phyloP scores from a whole-genome alignment of 2,888 invertebrate species.

The Sesamia inferens region DNA sequence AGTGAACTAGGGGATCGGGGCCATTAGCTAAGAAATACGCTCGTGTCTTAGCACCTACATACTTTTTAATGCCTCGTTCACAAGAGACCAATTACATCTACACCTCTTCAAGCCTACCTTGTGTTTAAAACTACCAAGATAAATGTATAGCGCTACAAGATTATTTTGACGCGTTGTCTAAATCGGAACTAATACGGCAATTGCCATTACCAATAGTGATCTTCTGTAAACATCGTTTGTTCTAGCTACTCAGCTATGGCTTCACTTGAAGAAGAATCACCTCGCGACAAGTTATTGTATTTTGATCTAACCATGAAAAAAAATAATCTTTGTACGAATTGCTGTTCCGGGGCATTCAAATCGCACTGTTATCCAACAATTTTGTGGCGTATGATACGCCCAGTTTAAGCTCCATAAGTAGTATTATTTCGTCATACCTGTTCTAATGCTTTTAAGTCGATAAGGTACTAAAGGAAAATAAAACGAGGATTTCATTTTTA shows the following conservation, averaged over 20 bases:
- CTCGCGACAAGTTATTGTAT: not conserved
- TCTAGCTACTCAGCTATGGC: no score
- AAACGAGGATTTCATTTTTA: not conserved
- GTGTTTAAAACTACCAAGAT: not conserved
- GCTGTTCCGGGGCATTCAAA: not conserved
- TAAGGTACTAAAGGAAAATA: not conserved
- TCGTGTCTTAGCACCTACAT: slow-evolving; percentile 4
- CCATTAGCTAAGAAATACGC: slow-evolving; percentile 8
- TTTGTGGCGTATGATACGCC: not conserved
- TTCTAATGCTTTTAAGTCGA: not conserved
- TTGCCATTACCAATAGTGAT: no score
- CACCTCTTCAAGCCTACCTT: not conserved
- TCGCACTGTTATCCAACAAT: not conserved
- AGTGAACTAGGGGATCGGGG: no score
- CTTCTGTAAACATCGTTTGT: no score
- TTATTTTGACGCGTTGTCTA: not conserved
- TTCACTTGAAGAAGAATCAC: not conserved
- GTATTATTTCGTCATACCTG: not conserved
- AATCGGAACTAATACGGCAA: not conserved
- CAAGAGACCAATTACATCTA: not conserved
- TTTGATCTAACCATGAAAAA: not conserved
- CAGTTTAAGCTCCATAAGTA: not conserved
- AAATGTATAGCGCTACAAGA: not conserved
- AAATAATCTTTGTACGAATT: not conserved
- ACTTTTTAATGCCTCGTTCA: not conserved